Evolutionary conservation across 2,888 invertebrate genomes (phyloP), one percentile per base, ranked within the genome.

Genomic region (Chloroclysta siterata): DNA sequence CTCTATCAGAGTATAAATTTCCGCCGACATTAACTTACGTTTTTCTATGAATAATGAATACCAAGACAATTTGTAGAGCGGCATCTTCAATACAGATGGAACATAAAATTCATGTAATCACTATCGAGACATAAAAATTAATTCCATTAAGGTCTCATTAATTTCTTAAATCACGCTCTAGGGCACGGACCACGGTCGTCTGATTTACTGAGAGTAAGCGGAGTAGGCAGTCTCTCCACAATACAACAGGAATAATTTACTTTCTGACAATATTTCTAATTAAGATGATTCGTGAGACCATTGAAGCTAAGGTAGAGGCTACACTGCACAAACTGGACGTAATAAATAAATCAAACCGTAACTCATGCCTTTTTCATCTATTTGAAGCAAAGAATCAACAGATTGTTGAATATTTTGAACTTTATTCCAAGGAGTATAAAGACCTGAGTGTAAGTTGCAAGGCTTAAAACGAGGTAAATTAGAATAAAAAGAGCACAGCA

Each of bases 301-400:
- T 87, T 83, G 87, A 83, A 83, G 81, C 81, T 74, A 80, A 85
- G 81, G 81, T 85, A 83, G 85, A n/a, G 85, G 82, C 84, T 81
- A 29, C 81, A 79, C 81, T 85, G 84, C 82, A 86, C 83, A 85
- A 88, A 88, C 90, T 87, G 87, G 89, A 82, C 80, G 83, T 84
- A 85, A 90, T 91, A 90, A 91, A 91, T 90, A 90, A 90, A 89
- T 87, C 84, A 83, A 85, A 85, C 79, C 85, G 84, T 89, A 88
- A 88, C 84, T 88, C 87, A 85, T 82, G 79, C 84, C 81, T 84
- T 88, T 87, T 84, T 79, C 70, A 80, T 79, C 75, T 76, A 75
- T 75, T 77, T 77, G 71, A 78, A 81, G 80, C 77, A 81, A 80
- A 78, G 79, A 79, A 78, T 56, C 36, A 17, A 52, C 52, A 22